Evolutionary conservation across 1,140 invertebrate genomes (phyloP), one percentile per base, ranked within the genome.

Genomic region (Hyphantria cunea): DNA sequence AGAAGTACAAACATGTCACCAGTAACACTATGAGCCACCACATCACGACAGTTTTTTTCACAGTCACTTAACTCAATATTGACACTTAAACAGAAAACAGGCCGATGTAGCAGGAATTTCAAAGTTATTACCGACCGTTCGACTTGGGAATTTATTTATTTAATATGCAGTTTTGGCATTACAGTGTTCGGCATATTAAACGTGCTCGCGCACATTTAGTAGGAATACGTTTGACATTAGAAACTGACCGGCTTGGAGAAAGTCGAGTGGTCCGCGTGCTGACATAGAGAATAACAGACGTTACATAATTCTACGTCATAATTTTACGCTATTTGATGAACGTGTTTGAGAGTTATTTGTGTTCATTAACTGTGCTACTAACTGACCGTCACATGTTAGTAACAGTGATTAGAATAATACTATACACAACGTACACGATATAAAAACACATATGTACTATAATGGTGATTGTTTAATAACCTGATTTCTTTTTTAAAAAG

Each of bases 1-100:
- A 70, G 59, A 42, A 71, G 6, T 65, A 67, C 1, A 75, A 39
- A 34, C 63, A 68, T 44, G 52, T 52, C 51, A 69, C 66, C 55
- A 68, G 8, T 17, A 66, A 37, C 34, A 68, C 34, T 25, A 72
- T 33, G 0, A 68, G 37, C 69, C 60, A 72, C 63, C 48, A 66
- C 66, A 72, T 72, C 12, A 45, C 32, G 50, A 14, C 12, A 13
- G 41, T 39, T 58, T 41, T 33, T 52, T 52, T 34, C 10, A 42
- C 34, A 33, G 2, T 14, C 5, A 6, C n/a, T 34, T 10, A 47
- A 33, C 13, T 34, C 44, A 13, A 15, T 25, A 3, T 25, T 25
- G 17, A 25, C 1, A 25, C 17, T 25, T 5, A 25, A 25, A 25
- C 17, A n/a, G n/a, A n/a, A n/a, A n/a, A n/a, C n/a, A n/a, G n/a